Percentiles rank a stretch among this genome's conserved stretches.
Evolutionary conservation across 2,888 invertebrate genomes (phyloP).

Genomic region (Entomobrya proxima): DNA sequence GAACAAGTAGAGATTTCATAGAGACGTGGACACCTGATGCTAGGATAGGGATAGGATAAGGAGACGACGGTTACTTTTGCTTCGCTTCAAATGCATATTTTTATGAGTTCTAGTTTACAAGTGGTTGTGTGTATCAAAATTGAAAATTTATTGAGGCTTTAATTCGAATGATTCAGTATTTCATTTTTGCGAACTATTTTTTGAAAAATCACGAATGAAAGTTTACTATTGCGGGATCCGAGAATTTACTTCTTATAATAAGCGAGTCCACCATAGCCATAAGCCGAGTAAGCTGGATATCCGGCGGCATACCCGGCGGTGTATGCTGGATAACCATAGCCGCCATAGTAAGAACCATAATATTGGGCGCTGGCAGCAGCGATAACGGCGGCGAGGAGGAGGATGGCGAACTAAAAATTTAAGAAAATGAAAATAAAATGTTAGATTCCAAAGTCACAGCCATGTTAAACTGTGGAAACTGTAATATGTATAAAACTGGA

Average conservation of each 20-base stretch:
- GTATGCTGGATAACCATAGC: conserved; percentile 35
- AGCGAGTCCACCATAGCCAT: conserved; percentile 38
- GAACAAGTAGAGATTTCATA: too few relatives aligned
- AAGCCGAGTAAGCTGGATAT: conserved; percentile 35
- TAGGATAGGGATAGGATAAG: too few relatives aligned
- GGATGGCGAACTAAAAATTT: conserved; percentile 60
- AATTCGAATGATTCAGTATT: background rate
- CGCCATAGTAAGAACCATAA: conserved; percentile 56
- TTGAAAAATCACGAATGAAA: too few relatives aligned
- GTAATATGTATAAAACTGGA: background rate
- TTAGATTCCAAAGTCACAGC: background rate
- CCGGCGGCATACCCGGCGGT: conserved; percentile 25
- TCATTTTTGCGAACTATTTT: background rate
- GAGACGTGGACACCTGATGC: too few relatives aligned
- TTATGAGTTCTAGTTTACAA: too few relatives aligned
- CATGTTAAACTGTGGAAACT: background rate
- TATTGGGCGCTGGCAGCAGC: conserved; percentile 59
- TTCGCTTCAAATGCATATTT: too few relatives aligned
- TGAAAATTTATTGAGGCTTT: too few relatives aligned
- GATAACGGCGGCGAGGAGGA: conserved; percentile 61
- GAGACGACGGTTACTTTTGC: too few relatives aligned
- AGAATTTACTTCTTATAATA: conserved; percentile 11
- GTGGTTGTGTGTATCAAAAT: too few relatives aligned
- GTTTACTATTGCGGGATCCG: too few relatives aligned
- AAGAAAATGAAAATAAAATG: background rate